phyloP scores from a whole-genome alignment of 2,797 vertebrate genomes.

The Linurgus olivaceus region DNA sequence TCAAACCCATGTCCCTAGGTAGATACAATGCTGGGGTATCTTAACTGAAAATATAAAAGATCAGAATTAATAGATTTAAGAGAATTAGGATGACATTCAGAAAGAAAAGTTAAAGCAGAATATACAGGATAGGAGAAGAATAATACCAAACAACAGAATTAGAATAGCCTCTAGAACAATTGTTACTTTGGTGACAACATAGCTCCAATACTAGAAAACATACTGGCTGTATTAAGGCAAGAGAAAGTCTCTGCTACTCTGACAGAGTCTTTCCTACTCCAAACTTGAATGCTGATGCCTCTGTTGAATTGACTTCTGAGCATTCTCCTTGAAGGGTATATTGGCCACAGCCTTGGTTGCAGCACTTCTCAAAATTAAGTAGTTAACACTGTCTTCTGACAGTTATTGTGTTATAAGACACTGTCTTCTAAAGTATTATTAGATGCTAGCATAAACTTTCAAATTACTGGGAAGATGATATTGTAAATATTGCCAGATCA shows the following conservation, averaged over 20 bases:
- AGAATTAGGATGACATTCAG: neutral
- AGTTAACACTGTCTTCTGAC: neutral
- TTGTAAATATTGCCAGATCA: neutral
- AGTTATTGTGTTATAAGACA: neutral
- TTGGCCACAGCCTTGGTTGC: neutral
- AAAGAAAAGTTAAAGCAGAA: neutral
- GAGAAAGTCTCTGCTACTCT: neutral
- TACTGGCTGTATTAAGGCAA: neutral
- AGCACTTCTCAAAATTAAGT: neutral
- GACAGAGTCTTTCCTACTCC: neutral
- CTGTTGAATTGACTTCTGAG: neutral
- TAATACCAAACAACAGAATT: neutral
- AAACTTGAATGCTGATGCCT: neutral
- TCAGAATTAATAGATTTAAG: neutral
- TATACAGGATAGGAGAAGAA: neutral
- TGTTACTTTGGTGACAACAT: neutral
- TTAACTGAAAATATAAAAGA: neutral
- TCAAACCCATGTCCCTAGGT: neutral
- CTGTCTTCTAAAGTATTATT: neutral
- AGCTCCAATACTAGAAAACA: neutral
- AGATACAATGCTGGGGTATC: neutral
- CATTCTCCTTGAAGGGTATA: neutral
- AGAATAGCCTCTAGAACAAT: neutral
- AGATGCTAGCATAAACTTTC: neutral
- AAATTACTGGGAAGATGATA: neutral